Conservation (phyloP, 2,113 vertebrate species). For the Callaeas wilsoni region DNA sequence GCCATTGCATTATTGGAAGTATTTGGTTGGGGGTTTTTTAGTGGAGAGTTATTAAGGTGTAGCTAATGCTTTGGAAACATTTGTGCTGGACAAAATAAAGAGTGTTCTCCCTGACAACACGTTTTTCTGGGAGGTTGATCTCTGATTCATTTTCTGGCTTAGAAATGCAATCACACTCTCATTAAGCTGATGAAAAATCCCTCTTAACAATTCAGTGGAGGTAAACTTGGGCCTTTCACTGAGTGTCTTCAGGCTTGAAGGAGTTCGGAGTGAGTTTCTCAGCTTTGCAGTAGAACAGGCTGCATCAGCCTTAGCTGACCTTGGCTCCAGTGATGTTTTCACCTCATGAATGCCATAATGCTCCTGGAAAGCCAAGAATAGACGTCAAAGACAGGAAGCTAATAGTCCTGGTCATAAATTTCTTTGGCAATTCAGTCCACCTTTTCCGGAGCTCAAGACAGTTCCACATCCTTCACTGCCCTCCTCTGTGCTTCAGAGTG, state of each 20-base stretch:
- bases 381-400: conserved; percentile 64
- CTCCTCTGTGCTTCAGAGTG: background rate
- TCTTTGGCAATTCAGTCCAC: conserved; percentile 34
- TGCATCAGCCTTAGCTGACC: conserved; percentile 59
- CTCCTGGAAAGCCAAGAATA: conserved; percentile 58
- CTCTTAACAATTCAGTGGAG: background rate
- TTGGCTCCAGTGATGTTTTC: conserved; percentile 26
- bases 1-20: background rate
- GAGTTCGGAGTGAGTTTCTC: conserved; percentile 19
- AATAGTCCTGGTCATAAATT: conserved; percentile 50
- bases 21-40: background rate
- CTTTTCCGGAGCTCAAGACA: conserved; percentile 22
- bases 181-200: background rate
- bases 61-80: background rate
- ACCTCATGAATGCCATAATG: conserved; percentile 57
- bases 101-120: background rate
- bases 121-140: background rate
- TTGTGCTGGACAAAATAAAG: background rate
- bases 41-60: background rate
- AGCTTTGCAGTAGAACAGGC: background rate
- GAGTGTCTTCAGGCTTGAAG: background rate
- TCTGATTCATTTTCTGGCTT: background rate
- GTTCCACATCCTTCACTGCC: conserved; percentile 19
- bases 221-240: background rate
- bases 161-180: background rate